Base-by-base conservation (phyloP, 2,797 vertebrate genomes). In the Tiaroga cobitis region DNA sequence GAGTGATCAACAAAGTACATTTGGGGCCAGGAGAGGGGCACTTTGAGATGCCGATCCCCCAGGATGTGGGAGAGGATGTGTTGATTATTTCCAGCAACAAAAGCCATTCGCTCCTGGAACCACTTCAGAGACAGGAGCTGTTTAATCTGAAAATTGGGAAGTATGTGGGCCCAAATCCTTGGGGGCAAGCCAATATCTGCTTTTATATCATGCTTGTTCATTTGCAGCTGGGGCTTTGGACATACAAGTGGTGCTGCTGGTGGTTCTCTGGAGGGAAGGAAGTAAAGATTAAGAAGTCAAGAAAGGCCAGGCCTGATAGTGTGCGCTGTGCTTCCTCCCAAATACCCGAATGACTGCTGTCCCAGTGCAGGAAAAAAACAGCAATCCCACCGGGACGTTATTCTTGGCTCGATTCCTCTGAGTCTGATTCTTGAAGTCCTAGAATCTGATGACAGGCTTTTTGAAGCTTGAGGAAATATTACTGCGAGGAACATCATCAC, bases 41-140 rank as follows among this genome's bases (percentile, higher is more conserved):
- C 80, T 93, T 93, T 94, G 90, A 94, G 93, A 94, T 88, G 89
- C 78, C 80, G 89, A 93, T 89, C 94, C 94, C 95, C 94, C 93
- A 94, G 94, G 94, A 96, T 95, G 95, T 96, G 94, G 93, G 94
- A 96, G 95, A 95, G 95, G 95, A 96, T 96, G 94, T 95, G 94
- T 92, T 93, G 94, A 95, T 96, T 95, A 95, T 95, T 95, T 93
- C 93, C 93, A 94, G 94, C 94, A 95, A 95, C 95, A 96, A 96
- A 96, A 95, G 95, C 95, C 93, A 95, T 96, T 96, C 94, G 94
- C 87, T 91, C 88, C 92, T 96, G 95, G 95, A 96, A 94, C 74
- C 90, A 95, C 95, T 95, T 96, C 95, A 96, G 94, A 96, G 93
- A 94, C 91, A 88, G 91, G 91, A 80, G 92, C 92, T 93, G 94